Conservation (phyloP, 2,797 vertebrate genomes). For the Catostomus latipinnis region DNA sequence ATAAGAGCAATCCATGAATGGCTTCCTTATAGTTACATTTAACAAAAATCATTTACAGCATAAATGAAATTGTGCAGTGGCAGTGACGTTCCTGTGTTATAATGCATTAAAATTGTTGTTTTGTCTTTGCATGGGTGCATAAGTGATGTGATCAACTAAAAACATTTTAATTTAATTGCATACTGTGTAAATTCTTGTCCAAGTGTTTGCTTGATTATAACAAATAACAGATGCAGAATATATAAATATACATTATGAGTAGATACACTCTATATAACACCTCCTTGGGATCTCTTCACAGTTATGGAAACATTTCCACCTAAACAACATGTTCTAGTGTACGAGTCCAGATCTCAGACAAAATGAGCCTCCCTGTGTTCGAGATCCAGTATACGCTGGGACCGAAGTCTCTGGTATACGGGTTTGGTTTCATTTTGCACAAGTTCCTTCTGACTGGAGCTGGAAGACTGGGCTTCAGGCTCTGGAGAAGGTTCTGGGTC, state of each 20-base stretch:
- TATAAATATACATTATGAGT: slow-evolving; percentile 57
- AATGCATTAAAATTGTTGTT: not conserved
- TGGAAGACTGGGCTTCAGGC: slow-evolving; percentile 71
- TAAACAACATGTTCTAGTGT: no score
- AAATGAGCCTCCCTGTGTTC: slow-evolving; percentile 95
- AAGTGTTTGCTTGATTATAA: slow-evolving; percentile 51
- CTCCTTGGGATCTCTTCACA: slow-evolving; percentile 65
- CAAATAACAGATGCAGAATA: slow-evolving; percentile 56
- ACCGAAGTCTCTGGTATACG: slow-evolving; percentile 88
- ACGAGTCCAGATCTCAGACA: slow-evolving; percentile 77
- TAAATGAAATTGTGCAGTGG: slow-evolving; percentile 46
- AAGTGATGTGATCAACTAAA: slow-evolving; percentile 10
- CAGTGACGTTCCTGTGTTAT: not conserved
- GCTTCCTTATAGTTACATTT: no score
- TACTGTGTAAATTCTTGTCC: slow-evolving; percentile 67
- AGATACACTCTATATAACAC: slow-evolving; percentile 55
- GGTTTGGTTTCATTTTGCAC: slow-evolving; percentile 80
- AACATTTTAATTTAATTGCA: slow-evolving; percentile 71
- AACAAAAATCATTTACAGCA: slow-evolving; percentile 36
- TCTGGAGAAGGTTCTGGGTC: slow-evolving; percentile 60
- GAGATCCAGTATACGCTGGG: slow-evolving; percentile 90
- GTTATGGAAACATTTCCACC: slow-evolving; percentile 65
- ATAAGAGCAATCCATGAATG: no score
- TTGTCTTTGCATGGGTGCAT: slow-evolving; percentile 19
- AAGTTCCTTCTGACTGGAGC: slow-evolving; percentile 77